A percentile compares a stretch with the other conserved stretches of the same genome.
Conservation (phyloP, 2,888 invertebrate genomes). For the Bombylius major region DNA sequence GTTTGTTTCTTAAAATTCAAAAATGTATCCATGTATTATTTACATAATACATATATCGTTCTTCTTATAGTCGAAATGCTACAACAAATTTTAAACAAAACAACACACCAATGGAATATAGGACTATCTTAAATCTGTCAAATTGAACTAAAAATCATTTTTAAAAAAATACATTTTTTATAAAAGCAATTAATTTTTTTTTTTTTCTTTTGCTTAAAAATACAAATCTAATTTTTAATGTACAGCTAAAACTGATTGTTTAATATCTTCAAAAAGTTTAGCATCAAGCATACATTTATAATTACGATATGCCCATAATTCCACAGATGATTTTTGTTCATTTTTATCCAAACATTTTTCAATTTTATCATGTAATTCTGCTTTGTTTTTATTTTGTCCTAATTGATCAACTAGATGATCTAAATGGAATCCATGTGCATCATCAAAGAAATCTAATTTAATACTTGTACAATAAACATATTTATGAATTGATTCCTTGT, state of each 20-base stretch:
- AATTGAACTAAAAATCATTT: too few relatives aligned
- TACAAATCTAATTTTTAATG: too few relatives aligned
- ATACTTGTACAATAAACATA: slow-evolving; percentile 25
- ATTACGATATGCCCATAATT: slow-evolving; percentile 33
- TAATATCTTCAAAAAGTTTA: background rate
- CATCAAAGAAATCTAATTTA: slow-evolving; percentile 27
- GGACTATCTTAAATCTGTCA: too few relatives aligned
- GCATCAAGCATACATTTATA: slow-evolving; percentile 28
- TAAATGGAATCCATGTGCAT: slow-evolving; percentile 25
- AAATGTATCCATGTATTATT: too few relatives aligned
- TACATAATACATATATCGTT: too few relatives aligned
- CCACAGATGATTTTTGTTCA: slow-evolving; percentile 28
- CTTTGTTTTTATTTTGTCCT: slow-evolving; percentile 26
- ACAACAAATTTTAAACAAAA: too few relatives aligned
- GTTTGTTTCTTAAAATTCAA: too few relatives aligned
- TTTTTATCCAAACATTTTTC: slow-evolving; percentile 34
- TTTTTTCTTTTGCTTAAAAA: too few relatives aligned
- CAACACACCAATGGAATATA: too few relatives aligned
- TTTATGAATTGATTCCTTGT: slow-evolving; percentile 25
- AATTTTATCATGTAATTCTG: slow-evolving; percentile 28
- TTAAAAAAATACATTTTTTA: too few relatives aligned
- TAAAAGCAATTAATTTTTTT: too few relatives aligned
- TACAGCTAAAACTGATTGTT: background rate
- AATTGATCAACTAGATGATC: slow-evolving; percentile 31
- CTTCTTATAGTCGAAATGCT: too few relatives aligned